Percentiles rank a stretch among this genome's conserved stretches.
phyloP scores from a whole-genome alignment of 1,140 invertebrate genomes.

The Stegodyphus mimosarum region DNA sequence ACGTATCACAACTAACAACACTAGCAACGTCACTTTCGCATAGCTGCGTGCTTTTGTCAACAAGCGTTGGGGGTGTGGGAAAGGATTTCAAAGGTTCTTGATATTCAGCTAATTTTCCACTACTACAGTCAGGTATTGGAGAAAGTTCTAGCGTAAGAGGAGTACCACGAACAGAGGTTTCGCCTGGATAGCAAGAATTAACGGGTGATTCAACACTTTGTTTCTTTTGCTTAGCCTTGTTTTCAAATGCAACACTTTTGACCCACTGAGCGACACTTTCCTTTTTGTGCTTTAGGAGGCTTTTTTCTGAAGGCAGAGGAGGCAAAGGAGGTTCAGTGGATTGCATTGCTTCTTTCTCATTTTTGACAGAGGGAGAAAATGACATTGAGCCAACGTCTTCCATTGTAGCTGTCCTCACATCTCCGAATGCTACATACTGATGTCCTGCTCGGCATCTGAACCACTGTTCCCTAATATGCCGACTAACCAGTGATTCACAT shows the following conservation, averaged over 20 bases:
- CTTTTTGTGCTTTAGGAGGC: slow-evolving; percentile 58
- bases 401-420: slow-evolving; percentile 71
- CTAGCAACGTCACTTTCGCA: slow-evolving; percentile 67
- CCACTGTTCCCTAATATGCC: slow-evolving; percentile 61
- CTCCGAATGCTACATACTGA: slow-evolving; percentile 72
- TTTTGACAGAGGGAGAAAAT: neutral
- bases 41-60: slow-evolving; percentile 64
- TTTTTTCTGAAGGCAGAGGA: slow-evolving; percentile 27
- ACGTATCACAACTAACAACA: slow-evolving; percentile 63
- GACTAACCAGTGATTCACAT: slow-evolving; percentile 68
- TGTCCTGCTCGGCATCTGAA: slow-evolving; percentile 48
- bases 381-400: neutral
- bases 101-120: slow-evolving; percentile 62
- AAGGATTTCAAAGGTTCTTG: slow-evolving; percentile 39
- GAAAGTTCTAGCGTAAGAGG: slow-evolving; percentile 75
- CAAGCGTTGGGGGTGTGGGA: slow-evolving; percentile 47
- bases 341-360: slow-evolving; percentile 1
- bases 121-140: slow-evolving; percentile 66
- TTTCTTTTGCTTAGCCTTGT: slow-evolving; percentile 63
- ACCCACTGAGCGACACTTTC: slow-evolving; percentile 63
- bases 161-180: slow-evolving; percentile 78
- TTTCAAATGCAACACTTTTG: slow-evolving; percentile 60
- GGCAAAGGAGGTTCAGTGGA: slow-evolving; percentile 8
- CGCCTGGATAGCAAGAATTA: slow-evolving; percentile 83
- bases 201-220: slow-evolving; percentile 70